Evolutionary conservation across 2,113 vertebrate species (phyloP), one percentile per base, ranked within the genome.

Genomic region (Mesembrinibis cayennensis): DNA sequence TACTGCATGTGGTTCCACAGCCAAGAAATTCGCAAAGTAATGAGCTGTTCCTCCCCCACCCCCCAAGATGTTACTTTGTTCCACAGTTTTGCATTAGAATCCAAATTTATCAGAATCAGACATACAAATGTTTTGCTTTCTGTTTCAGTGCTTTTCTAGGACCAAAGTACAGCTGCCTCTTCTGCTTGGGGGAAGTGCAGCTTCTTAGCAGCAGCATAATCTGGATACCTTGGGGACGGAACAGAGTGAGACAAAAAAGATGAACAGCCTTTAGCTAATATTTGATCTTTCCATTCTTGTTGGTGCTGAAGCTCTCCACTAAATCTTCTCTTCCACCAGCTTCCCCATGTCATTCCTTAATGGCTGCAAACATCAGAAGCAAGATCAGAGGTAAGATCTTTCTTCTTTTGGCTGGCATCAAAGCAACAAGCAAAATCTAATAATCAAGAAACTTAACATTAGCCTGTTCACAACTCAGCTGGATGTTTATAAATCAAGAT

Each of bases 341-440:
- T 66, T 88, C 13, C 34, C 36, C 3, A 2, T n/a, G 65, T 40
- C n/a, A 42, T 55, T 94, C 36, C 55, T 71, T 86, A 91, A 92
- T 38, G 53, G 45, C 63, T 83, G 59, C 63, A 92, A 86, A 89
- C n/a, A 89, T 73, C 63, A 89, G 63, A 95, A 62, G 42, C 45
- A 78, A 81, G 22, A 91, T 86, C 50, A 89, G 85, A 84, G 34
- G 49, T 7, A 65, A 52, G 53, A 76, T 53, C 49, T 82, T 59
- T 71, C 67, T 77, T 79, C 49, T 72, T 78, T 42, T 45, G 45
- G 45, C 66, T 96, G 62, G 23, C 56, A 82, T 90, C 79, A 93
- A 94, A 95, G 79, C 40, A 90, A 90, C n/a, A 53, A n/a, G 45
- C 40, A 93, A 84, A 80, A 89, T 67, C 71, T 71, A 97, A 84